Conservation (phyloP, 2,888 invertebrate species). For the Tetranychus piercei region DNA sequence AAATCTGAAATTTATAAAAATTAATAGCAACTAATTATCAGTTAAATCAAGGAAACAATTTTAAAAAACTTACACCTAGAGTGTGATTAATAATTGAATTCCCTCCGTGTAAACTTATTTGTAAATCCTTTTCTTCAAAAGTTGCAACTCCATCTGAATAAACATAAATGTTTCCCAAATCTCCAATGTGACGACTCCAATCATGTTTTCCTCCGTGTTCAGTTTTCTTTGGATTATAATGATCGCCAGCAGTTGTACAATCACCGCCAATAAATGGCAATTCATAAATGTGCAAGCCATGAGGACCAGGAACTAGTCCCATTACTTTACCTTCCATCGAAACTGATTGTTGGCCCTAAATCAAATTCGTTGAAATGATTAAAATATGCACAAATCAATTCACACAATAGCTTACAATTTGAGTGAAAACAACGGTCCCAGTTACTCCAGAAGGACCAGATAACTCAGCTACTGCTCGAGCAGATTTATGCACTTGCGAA, state of each 20-base stretch:
- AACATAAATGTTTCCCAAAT: constrained; percentile 36
- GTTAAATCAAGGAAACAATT: too few relatives aligned
- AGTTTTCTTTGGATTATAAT: constrained; percentile 13
- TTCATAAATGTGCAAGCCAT: constrained; percentile 12
- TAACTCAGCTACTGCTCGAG: not conserved
- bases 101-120: constrained; percentile 12
- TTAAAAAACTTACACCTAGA: constrained; percentile 23
- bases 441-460: not conserved
- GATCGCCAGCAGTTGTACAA: constrained; percentile 1
- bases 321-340: constrained; percentile 5
- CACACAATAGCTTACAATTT: not conserved
- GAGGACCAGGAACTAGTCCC: constrained; percentile 6
- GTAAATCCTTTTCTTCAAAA: constrained; percentile 13
- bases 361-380: not conserved
- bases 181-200: constrained; percentile 55
- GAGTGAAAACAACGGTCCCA: not conserved
- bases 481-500: not conserved
- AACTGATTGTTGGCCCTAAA: constrained; percentile 9
- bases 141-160: constrained; percentile 11
- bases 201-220: constrained; percentile 12
- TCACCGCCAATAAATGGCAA: not conserved
- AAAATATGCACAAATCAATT: not conserved
- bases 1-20: not conserved
- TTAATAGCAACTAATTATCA: not conserved
- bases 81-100: constrained; percentile 14